A percentile compares a stretch with the other conserved stretches of the same genome.
Evolutionary conservation across 2,888 invertebrate species (phyloP).

Genomic region (Synergus japonicus): DNA sequence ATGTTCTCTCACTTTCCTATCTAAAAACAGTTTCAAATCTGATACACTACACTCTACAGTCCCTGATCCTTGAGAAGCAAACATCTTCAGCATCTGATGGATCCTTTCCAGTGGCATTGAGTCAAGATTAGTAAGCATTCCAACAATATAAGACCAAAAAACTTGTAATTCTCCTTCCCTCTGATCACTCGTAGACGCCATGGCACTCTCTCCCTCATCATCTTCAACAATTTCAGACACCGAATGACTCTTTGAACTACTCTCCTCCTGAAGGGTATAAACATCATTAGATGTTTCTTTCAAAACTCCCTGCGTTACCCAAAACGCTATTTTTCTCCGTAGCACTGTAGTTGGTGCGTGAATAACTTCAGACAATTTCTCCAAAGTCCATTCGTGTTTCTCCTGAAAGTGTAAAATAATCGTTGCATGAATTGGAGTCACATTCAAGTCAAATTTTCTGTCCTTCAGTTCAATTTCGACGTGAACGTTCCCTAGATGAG

Average conservation of each 20-base stretch:
- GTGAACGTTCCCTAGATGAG: slow-evolving; percentile 94
- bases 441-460: slow-evolving; percentile 88
- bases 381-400: slow-evolving; percentile 90
- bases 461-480: slow-evolving; percentile 93
- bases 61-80: slow-evolving; percentile 94
- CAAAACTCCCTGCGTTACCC: slow-evolving; percentile 95
- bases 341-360: slow-evolving; percentile 92
- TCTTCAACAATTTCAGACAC: slow-evolving; percentile 86
- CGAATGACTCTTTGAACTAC: slow-evolving; percentile 79
- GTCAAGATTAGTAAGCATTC: slow-evolving; percentile 97
- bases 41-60: slow-evolving; percentile 92
- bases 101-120: slow-evolving; percentile 94
- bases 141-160: slow-evolving; percentile 98
- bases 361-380: slow-evolving; percentile 90
- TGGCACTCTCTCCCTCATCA: slow-evolving; percentile 94
- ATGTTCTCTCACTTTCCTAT: slow-evolving; percentile 95
- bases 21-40: slow-evolving; percentile 92
- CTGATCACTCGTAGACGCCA: slow-evolving; percentile 96
- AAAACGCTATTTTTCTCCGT: slow-evolving; percentile 92
- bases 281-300: slow-evolving; percentile 87
- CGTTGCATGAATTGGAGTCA: slow-evolving; percentile 95
- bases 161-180: slow-evolving; percentile 95
- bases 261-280: slow-evolving; percentile 86
- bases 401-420: slow-evolving; percentile 96
- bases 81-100: slow-evolving; percentile 97